These are phyloP conservation scores for Arothron firmamentum DNA, from an alignment of 2,113 vertebrate species.

Conservation along the genomic window DNA sequence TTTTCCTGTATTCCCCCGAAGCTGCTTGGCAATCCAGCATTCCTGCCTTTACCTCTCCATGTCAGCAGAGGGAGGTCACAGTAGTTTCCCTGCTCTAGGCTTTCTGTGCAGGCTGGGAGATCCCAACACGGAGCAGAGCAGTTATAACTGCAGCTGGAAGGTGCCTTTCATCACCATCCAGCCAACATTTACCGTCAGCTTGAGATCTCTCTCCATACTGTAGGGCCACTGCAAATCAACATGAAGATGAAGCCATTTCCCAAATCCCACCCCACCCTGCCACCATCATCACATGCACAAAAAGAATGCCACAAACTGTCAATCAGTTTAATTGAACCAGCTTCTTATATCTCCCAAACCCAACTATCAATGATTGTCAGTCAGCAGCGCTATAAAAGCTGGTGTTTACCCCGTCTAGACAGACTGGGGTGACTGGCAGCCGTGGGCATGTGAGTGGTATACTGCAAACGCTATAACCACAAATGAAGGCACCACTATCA, in stretches of 20 bases:
- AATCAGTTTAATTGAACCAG: conserved; percentile 46
- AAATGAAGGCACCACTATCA: conserved; percentile 57
- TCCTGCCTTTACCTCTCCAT: neutral
- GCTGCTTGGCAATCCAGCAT: neutral
- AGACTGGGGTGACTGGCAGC: conserved; percentile 44
- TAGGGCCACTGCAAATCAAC: conserved; percentile 9
- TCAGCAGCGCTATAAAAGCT: conserved; percentile 48
- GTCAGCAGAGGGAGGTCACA: neutral
- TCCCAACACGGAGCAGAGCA: neutral
- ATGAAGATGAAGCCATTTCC: conserved; percentile 9
- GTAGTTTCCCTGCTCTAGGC: neutral
- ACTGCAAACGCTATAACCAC: conserved; percentile 56
- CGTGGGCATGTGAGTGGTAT: conserved; percentile 48
- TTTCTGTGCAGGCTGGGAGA: too few relatives aligned
- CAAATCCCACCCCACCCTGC: neutral
- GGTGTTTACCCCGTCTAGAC: conserved; percentile 69
- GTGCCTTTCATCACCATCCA: conserved; percentile 28
- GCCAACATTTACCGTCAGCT: conserved; percentile 32
- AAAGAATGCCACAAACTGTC: conserved; percentile 34
- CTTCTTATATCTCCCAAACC: conserved; percentile 36
- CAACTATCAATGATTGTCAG: conserved; percentile 50
- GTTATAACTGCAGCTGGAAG: neutral
- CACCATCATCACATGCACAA: conserved; percentile 5
- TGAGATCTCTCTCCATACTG: conserved; percentile 5
- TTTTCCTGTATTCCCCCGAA: neutral